Evolutionary conservation across 1,140 invertebrate genomes (phyloP).

Genomic region (Cotesia typhae): DNA sequence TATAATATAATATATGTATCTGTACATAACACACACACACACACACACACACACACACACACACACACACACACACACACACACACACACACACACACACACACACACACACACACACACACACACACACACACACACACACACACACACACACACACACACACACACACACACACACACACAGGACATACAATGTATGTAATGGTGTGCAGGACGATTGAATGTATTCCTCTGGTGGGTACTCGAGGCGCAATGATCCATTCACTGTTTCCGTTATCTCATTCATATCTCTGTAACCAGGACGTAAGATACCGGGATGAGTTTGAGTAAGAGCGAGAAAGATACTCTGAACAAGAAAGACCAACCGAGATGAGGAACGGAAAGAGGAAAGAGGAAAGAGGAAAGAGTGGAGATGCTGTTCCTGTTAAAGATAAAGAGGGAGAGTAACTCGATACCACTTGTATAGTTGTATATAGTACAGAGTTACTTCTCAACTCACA

Average conservation of each 20-base stretch:
- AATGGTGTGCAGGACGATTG: conserved; percentile 33
- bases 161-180: too few species aligned
- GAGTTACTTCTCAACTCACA: conserved; percentile 6
- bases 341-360: conserved; percentile 9
- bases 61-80: too few species aligned
- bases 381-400: conserved; percentile 15
- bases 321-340: conserved; percentile 25
- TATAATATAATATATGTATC: conserved; percentile 27
- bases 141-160: too few species aligned
- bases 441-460: conserved; percentile 33
- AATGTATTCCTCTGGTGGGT: conserved; percentile 40
- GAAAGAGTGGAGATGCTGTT: not conserved
- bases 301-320: conserved; percentile 33
- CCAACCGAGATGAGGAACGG: not conserved
- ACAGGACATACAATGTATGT: not conserved
- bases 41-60: too few species aligned
- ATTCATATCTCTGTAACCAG: conserved; percentile 42
- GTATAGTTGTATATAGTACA: not conserved
- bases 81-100: too few species aligned
- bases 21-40: not conserved
- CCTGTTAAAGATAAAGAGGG: not conserved
- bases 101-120: too few species aligned
- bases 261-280: conserved; percentile 45
- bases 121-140: too few species aligned
- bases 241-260: conserved; percentile 42